These are phyloP conservation scores for Gymnorhina tibicen DNA, from an alignment of 2,113 vertebrate genomes.

Conservation along the genomic window DNA sequence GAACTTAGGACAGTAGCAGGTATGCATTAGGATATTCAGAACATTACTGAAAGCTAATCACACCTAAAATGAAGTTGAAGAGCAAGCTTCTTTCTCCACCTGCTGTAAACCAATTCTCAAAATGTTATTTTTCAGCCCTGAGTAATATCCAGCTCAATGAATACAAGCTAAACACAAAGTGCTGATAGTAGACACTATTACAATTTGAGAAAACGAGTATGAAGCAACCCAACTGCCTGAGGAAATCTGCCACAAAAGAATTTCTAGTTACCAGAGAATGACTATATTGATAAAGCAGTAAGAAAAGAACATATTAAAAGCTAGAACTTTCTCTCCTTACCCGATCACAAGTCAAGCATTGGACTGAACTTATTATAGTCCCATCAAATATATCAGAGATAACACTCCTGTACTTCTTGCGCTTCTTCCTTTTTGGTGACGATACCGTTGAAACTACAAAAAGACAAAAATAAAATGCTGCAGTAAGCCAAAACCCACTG, in stretches of 20 bases:
- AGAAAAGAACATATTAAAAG: not conserved
- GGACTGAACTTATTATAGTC: slow-evolving; percentile 95
- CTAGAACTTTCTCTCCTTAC: slow-evolving; percentile 50
- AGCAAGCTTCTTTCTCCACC: not conserved
- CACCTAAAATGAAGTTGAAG: not conserved
- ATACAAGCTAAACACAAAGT: not conserved
- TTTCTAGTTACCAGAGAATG: not conserved
- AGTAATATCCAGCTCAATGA: not conserved
- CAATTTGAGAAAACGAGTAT: not conserved
- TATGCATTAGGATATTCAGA: not conserved
- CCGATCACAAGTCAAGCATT: slow-evolving; percentile 96
- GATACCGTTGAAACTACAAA: slow-evolving; percentile 70
- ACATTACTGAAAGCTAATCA: not conserved
- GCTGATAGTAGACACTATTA: not conserved
- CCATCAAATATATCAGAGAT: slow-evolving; percentile 98
- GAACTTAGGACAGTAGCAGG: not conserved
- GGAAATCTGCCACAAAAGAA: not conserved
- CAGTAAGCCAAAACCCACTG: not conserved
- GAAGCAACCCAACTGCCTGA: not conserved
- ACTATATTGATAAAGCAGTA: not conserved
- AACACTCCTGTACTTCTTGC: slow-evolving; percentile 92
- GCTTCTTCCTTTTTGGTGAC: slow-evolving; percentile 87
- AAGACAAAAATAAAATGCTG: not conserved
- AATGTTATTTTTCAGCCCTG: not conserved
- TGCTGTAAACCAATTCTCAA: not conserved